A percentile compares a stretch with the other conserved stretches of the same genome.
Conservation (phyloP, 2,888 invertebrate species). For the Petrophora chlorosata region DNA sequence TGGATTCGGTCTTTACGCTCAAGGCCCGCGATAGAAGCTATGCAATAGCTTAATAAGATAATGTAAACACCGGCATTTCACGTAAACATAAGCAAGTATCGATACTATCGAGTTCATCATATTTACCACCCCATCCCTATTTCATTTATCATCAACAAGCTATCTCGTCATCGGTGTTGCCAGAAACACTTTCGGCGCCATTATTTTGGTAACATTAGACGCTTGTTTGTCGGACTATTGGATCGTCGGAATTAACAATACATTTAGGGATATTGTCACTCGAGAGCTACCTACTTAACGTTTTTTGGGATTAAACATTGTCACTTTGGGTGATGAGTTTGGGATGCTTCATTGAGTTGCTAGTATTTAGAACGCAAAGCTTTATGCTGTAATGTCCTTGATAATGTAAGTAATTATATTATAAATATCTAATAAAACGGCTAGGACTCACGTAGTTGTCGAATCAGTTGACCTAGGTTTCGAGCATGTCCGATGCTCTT, state of each 20-base stretch:
- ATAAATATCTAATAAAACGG: too few relatives aligned
- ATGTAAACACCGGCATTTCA: too few relatives aligned
- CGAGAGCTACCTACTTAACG: conserved; percentile 28
- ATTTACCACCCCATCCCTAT: conserved; percentile 23
- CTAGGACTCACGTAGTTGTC: too few relatives aligned
- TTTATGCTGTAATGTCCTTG: too few relatives aligned
- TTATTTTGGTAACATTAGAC: conserved; percentile 60
- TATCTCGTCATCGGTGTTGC: conserved; percentile 55
- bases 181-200: conserved; percentile 61
- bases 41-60: too few relatives aligned
- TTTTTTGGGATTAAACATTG: conserved; percentile 37
- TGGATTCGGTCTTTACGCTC: too few relatives aligned
- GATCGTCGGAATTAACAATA: conserved; percentile 31
- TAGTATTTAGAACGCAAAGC: too few relatives aligned
- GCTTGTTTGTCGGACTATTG: conserved; percentile 42
- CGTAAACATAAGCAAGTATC: too few relatives aligned
- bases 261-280: conserved; percentile 28
- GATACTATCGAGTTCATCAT: conserved; percentile 14
- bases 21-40: too few relatives aligned
- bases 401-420: too few relatives aligned
- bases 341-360: conserved; percentile 24
- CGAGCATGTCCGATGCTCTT: too few relatives aligned
- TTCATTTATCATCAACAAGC: conserved; percentile 16
- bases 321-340: conserved; percentile 25
- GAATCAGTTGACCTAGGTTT: too few relatives aligned